Evolutionary conservation across 2,113 vertebrate genomes (phyloP).

Genomic region (Catharus fuscescens): DNA sequence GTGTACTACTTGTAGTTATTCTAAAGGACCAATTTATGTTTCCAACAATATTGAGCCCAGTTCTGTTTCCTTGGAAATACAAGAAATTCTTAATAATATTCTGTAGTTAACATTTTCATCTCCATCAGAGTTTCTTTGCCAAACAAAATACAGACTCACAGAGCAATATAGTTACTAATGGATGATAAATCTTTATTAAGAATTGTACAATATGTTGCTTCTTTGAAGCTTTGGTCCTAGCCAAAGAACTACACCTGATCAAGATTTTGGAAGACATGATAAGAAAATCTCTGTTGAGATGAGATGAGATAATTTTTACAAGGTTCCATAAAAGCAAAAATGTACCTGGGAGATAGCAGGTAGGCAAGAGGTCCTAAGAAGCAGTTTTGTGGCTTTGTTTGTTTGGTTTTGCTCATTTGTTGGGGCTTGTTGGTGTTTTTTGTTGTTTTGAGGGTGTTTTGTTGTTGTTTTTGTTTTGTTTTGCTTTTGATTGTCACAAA

Average conservation of each 20-base stretch:
- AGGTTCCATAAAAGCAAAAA: not conserved
- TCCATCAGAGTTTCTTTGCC: constrained; percentile 1
- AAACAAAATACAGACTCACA: not conserved
- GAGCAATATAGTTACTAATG: not conserved
- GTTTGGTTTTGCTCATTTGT: accelerated
- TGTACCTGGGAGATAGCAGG: not conserved
- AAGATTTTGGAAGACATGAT: not conserved
- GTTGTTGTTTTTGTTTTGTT: not conserved
- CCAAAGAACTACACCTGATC: not conserved
- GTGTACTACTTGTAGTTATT: not conserved
- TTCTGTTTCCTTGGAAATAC: not conserved
- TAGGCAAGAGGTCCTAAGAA: not conserved
- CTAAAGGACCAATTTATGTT: not conserved
- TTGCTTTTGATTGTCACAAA: not conserved
- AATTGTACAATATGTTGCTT: not conserved
- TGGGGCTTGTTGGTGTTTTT: not conserved
- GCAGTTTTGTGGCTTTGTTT: not conserved
- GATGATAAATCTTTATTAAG: not conserved
- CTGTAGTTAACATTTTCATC: not conserved
- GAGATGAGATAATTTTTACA: not conserved
- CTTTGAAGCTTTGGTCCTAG: not conserved
- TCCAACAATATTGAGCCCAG: not conserved
- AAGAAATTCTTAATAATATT: not conserved
- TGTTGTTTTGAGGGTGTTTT: not conserved
- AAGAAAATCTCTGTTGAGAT: not conserved